These are phyloP conservation scores for Myotis myotis DNA, from an alignment of 2,797 vertebrate species.

Conservation along the genomic window DNA sequence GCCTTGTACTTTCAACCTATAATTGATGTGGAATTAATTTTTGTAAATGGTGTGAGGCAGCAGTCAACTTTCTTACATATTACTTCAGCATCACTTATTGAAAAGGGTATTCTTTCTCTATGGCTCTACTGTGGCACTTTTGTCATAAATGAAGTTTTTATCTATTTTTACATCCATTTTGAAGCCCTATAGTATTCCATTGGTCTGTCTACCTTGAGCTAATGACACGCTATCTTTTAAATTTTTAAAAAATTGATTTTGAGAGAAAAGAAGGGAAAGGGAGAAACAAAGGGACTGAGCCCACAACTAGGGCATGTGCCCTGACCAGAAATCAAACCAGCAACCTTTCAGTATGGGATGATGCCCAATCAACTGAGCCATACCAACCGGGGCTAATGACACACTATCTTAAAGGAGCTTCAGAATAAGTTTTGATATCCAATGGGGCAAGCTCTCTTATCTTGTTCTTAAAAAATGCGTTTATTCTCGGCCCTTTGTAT, in stretches of 20 bases:
- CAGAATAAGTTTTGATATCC: neutral
- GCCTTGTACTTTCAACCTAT: neutral
- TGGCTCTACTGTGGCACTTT: neutral
- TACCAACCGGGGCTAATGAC: neutral
- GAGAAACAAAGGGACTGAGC: neutral
- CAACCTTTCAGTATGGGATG: neutral
- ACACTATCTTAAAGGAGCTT: neutral
- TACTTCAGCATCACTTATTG: neutral
- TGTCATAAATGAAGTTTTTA: neutral
- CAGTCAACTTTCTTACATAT: neutral
- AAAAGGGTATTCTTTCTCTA: neutral
- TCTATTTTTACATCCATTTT: neutral
- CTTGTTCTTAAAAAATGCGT: neutral
- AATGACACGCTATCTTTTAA: neutral
- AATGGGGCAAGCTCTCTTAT: neutral
- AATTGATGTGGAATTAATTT: constrained; percentile 2
- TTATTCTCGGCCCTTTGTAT: neutral
- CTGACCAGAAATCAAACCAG: neutral
- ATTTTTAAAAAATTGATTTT: neutral
- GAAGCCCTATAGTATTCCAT: neutral
- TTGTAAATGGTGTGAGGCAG: neutral
- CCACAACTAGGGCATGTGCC: neutral
- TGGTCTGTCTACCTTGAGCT: neutral
- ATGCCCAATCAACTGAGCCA: neutral
- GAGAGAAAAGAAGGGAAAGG: neutral